phyloP scores from a whole-genome alignment of 2,113 vertebrate species.

The Plecotus auritus region DNA sequence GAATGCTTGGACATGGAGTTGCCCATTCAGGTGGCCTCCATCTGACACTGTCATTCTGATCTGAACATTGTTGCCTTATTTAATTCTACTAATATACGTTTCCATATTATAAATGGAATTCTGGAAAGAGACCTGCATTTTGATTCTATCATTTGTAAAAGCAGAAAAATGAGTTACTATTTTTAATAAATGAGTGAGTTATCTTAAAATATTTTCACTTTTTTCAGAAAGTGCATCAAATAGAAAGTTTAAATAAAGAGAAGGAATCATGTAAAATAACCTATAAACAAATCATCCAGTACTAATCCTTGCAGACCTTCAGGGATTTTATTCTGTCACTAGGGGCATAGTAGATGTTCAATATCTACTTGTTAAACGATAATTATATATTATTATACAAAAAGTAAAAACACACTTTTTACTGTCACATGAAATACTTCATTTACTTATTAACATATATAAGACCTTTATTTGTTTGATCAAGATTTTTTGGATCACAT shows the following conservation, averaged over 20 bases:
- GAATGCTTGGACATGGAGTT: background rate
- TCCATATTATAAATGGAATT: background rate
- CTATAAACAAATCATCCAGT: background rate
- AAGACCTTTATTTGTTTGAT: background rate
- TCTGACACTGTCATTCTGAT: background rate
- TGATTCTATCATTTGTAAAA: background rate
- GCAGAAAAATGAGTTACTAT: background rate
- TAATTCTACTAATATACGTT: background rate
- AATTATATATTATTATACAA: background rate
- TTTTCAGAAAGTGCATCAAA: background rate
- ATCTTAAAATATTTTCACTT: background rate
- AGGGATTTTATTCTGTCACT: background rate
- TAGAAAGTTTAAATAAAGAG: background rate
- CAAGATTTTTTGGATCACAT: background rate
- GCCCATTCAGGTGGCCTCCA: background rate
- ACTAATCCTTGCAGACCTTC: background rate
- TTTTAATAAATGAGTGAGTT: background rate
- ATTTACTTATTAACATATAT: background rate
- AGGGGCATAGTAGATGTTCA: background rate
- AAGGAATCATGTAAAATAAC: background rate
- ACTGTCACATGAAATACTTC: background rate
- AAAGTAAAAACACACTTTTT: background rate
- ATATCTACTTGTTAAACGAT: background rate
- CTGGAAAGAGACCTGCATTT: background rate
- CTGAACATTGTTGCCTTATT: background rate